A percentile compares a stretch with the other conserved stretches of the same genome.
Conservation (phyloP, 1,140 invertebrate species). For the Cydia amplana region DNA sequence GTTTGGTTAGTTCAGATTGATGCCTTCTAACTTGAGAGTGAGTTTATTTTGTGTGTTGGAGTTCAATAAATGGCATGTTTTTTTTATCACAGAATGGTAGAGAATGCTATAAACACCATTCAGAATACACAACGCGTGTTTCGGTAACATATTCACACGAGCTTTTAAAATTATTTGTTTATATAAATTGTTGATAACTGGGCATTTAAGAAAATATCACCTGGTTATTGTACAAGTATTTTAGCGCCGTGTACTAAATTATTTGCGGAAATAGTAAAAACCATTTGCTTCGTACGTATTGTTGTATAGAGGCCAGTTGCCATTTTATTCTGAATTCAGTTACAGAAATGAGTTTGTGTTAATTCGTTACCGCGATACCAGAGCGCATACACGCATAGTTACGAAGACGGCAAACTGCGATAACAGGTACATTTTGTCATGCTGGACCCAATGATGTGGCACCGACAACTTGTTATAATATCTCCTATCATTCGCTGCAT, state of each 20-base stretch:
- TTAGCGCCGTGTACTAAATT: neutral
- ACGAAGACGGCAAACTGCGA: slow-evolving; percentile 77
- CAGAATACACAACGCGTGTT: neutral
- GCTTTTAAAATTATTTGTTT: neutral
- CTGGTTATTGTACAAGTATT: neutral
- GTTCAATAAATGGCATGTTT: slow-evolving; percentile 16
- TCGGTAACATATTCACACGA: slow-evolving; percentile 16
- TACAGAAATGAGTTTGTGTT: slow-evolving; percentile 2
- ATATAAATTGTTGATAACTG: neutral
- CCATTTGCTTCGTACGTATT: neutral
- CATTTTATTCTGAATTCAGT: neutral
- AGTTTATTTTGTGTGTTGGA: slow-evolving; percentile 12
- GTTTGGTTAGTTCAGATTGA: neutral
- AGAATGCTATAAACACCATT: slow-evolving; percentile 14
- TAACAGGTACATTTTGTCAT: slow-evolving; percentile 55
- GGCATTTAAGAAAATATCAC: neutral
- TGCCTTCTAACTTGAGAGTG: neutral
- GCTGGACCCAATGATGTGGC: slow-evolving; percentile 69
- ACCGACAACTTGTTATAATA: slow-evolving; percentile 65
- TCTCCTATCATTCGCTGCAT: slow-evolving; percentile 66
- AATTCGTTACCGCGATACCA: slow-evolving; percentile 41
- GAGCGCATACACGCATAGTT: slow-evolving; percentile 43
- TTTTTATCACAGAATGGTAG: neutral
- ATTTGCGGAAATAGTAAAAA: neutral
- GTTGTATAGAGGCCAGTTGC: neutral